Evolutionary conservation across 1,140 invertebrate species (phyloP), one percentile per base, ranked within the genome.

Genomic region (Cyrtorhinus lividipennis): DNA sequence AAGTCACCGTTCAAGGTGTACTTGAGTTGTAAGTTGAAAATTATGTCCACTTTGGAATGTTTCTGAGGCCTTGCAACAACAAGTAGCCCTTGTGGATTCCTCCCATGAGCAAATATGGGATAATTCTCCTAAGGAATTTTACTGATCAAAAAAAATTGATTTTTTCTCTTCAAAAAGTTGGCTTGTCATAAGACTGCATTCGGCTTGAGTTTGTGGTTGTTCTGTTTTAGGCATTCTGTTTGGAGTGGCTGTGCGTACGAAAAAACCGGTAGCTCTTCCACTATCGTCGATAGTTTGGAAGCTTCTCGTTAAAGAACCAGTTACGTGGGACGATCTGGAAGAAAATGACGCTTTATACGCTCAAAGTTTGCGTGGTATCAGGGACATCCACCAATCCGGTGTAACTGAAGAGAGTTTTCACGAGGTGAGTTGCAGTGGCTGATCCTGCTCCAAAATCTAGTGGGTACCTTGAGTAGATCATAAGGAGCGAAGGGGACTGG

Each of bases 241-340:
- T 71, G 80, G 80, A 22, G 78, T 82, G 56, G 78, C 80, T 1
- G 76, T 81, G 12, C 70, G 80, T 53, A 82, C 80, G 2, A 79
- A 78, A 62, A 81, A 81, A 71, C 80, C 80, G 10, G 69, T 82
- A 20, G 80, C 83, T 30, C 71, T 85, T 25, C 80, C 82, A 24
- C 70, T 85, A 24, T 82, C 83, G 2, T 80, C 82, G 0, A 71
- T 81, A 53, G 79, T 85, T 18, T 85, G 83, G 83, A 84, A 84
- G 70, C 71, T 82, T 23, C 69, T 85, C 13, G 79, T 81, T 27
- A 80, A 79, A 23, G 81, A 83, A 69, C 73, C 77, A 0, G 75
- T 81, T 0, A 75, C 74, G 24, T 73, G 78, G n/a, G 78, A 81
- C 60, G 83, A 85, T 68, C 70, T 85, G 30, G 81, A 84, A 72